Base-by-base conservation (phyloP, 2,797 vertebrate species). In the Pipistrellus kuhlii region DNA sequence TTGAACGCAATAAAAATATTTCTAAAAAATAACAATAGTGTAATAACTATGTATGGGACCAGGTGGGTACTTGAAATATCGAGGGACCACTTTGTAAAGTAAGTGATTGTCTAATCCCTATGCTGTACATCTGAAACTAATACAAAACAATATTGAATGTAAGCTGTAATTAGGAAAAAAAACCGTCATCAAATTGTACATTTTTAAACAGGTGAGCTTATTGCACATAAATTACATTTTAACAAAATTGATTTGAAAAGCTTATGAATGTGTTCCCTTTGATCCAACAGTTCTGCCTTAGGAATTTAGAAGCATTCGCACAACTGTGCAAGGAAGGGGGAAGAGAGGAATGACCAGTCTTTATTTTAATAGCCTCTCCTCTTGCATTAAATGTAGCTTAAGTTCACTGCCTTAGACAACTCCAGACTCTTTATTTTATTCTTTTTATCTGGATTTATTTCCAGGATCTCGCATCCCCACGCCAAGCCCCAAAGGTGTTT, bases 401-500 rank as follows among this genome's bases (percentile, higher is more conserved):
- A 69, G 73, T 77, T 64, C 59, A 17, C 18, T 23, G 35, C 35
- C 69, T 83, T 59, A 53, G 35, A 80, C 51, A 84, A 81, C 48
- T 53, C 51, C 32, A 66, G 90, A 53, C 44, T 69, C 53, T 88
- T 51, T 66, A 66, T 71, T 88, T 96, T 71, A 55, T 66, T 87
- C 64, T 83, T 91, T 88, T 69, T 71, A 72, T 30, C 32, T 0
- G 18, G 75, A 83, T 96, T 85, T 68, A 76, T 68, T 90, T 41
- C 62, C 38, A 62, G 35, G 6, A n/a, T 25, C 25, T 11, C 5
- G 3, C 6, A 41, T 27, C 27, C 11, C 23, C 62, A 51, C 5
- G 11, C 20, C 11, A 57, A 81, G 18, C 44, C 35, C 46, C 77
- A 84, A 81, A 90, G 75, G 84, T 90, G 77, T 71, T 95, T 95